Evolutionary conservation across 2,113 vertebrate species (phyloP).

Genomic region (Vicugna pacos): DNA sequence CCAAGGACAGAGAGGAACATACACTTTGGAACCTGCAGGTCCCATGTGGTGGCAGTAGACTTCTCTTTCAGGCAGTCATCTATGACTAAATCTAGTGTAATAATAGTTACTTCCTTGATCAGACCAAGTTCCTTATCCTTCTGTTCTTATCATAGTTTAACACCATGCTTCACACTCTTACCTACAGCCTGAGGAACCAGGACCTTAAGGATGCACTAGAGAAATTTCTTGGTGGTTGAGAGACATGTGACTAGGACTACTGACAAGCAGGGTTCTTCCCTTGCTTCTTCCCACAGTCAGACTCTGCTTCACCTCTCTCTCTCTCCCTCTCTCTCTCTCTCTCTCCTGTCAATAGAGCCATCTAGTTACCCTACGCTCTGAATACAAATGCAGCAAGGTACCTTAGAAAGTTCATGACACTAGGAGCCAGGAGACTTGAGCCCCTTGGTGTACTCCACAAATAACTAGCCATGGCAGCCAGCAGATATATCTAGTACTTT

Average conservation of each 20-base stretch:
- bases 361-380: not conserved
- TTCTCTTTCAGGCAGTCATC: not conserved
- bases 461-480: not conserved
- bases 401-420: not conserved
- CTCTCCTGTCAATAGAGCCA: not conserved
- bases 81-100: not conserved
- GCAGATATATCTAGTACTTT: not conserved
- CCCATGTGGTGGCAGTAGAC: not conserved
- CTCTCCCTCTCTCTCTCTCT: not conserved
- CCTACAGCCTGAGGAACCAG: not conserved
- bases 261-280: not conserved
- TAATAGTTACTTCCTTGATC: not conserved
- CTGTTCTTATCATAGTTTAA: not conserved
- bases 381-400: not conserved
- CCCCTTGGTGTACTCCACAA: not conserved
- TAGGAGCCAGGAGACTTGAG: not conserved
- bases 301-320: not conserved
- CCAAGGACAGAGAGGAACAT: not conserved
- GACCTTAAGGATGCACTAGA: not conserved
- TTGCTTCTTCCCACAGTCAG: not conserved
- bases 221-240: not conserved
- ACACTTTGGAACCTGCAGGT: not conserved
- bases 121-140: not conserved
- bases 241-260: not conserved
- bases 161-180: not conserved